Conservation (phyloP, 2,113 vertebrate species). For the Dromaius novaehollandiae region DNA sequence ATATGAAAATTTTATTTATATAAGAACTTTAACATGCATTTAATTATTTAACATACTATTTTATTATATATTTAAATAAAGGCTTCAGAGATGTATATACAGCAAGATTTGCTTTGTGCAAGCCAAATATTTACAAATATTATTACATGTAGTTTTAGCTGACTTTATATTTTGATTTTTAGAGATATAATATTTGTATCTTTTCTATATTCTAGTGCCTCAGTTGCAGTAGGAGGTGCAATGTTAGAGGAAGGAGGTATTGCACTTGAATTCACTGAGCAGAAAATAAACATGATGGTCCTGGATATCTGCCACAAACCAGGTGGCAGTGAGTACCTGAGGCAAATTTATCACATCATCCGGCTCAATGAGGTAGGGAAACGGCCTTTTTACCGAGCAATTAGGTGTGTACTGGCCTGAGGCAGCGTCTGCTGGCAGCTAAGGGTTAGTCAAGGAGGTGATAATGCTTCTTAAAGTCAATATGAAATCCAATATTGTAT, state of each 20-base stretch:
- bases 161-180: neutral
- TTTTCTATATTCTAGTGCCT: conserved; percentile 77
- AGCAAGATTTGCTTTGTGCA: neutral
- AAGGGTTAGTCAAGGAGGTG: conserved; percentile 83
- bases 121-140: neutral
- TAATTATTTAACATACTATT: neutral
- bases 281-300: conserved; percentile 97
- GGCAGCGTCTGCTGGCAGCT: conserved; percentile 89
- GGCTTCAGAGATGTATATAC: neutral
- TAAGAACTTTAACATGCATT: neutral
- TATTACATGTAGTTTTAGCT: neutral
- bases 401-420: conserved; percentile 96
- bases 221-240: conserved; percentile 73
- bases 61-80: neutral
- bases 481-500: conserved; percentile 71
- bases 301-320: conserved; percentile 99
- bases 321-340: conserved; percentile 96
- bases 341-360: conserved; percentile 99
- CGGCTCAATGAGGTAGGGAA: conserved; percentile 99
- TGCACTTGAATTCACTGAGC: conserved; percentile 91
- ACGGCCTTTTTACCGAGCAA: conserved; percentile 92
- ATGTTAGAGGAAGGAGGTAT: conserved; percentile 74
- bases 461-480: conserved; percentile 81
- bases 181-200: neutral
- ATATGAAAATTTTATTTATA: neutral